Evolutionary conservation across 2,113 vertebrate genomes (phyloP).

Genomic region (Sminthopsis crassicaudata): DNA sequence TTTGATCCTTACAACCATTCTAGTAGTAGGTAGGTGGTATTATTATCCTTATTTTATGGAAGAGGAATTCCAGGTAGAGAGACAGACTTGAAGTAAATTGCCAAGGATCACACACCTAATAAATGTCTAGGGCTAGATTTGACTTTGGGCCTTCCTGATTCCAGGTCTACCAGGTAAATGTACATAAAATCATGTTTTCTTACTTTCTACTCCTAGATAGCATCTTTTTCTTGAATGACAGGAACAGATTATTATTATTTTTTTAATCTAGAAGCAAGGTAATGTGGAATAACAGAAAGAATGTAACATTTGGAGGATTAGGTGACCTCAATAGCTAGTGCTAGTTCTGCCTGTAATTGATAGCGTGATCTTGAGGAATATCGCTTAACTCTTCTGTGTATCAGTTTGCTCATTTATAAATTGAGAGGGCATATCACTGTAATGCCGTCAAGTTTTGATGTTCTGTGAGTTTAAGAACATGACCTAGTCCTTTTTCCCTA

Average conservation of each 20-base stretch:
- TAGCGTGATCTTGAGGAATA: not conserved
- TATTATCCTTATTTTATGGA: not conserved
- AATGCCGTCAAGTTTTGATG: not conserved
- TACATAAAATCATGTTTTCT: not conserved
- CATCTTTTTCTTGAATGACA: not conserved
- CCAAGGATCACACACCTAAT: not conserved
- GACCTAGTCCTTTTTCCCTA: not conserved
- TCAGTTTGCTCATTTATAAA: not conserved
- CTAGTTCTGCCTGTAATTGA: not conserved
- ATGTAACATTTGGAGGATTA: not conserved
- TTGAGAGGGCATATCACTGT: not conserved
- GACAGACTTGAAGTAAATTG: not conserved
- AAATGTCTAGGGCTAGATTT: not conserved
- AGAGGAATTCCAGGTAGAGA: not conserved
- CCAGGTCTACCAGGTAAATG: not conserved
- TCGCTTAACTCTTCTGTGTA: not conserved
- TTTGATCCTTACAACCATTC: not conserved
- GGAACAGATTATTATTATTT: not conserved
- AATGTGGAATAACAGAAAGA: not conserved
- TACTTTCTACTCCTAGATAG: not conserved
- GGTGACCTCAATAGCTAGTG: not conserved
- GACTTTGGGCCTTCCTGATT: not conserved
- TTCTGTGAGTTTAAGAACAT: not conserved
- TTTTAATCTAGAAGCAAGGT: not conserved
- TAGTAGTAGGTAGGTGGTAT: not conserved